phyloP scores from a whole-genome alignment of 2,888 invertebrate genomes.

The Ditylenchus weischeri region DNA sequence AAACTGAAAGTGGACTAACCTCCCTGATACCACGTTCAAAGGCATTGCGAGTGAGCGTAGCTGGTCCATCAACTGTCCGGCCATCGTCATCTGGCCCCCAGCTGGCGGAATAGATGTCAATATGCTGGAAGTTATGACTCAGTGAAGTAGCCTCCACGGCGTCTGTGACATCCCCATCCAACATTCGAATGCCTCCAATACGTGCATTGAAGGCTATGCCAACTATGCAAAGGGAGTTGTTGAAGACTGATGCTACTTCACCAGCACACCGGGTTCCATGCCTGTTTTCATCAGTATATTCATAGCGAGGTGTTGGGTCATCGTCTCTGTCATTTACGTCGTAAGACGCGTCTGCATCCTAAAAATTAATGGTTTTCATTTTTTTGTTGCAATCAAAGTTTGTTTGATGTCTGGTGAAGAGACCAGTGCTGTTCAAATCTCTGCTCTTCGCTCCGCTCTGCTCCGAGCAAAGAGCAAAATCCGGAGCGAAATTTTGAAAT shows the following conservation, averaged over 20 bases:
- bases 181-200: slow-evolving; percentile 69
- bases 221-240: slow-evolving; percentile 88
- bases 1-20: background rate
- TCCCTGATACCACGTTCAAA: slow-evolving; percentile 84
- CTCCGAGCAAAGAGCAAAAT: too few relatives aligned
- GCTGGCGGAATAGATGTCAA: slow-evolving; percentile 93
- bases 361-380: slow-evolving; percentile 13
- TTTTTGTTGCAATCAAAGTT: too few relatives aligned
- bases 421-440: too few relatives aligned
- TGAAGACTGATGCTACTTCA: slow-evolving; percentile 93
- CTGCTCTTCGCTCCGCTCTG: too few relatives aligned
- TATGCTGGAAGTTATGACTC: slow-evolving; percentile 88
- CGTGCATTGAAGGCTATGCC: slow-evolving; percentile 92
- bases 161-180: slow-evolving; percentile 89
- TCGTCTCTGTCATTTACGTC: slow-evolving; percentile 93
- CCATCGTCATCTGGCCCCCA: slow-evolving; percentile 74
- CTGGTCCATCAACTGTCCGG: slow-evolving; percentile 82
- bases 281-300: slow-evolving; percentile 90
- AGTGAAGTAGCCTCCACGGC: slow-evolving; percentile 91
- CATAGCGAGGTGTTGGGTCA: slow-evolving; percentile 95
- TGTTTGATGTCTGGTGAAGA: too few relatives aligned
- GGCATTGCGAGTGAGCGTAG: slow-evolving; percentile 86
- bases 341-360: slow-evolving; percentile 92
- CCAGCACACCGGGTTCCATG: slow-evolving; percentile 85
- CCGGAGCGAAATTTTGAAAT: too few relatives aligned